Conservation (phyloP, 2,888 invertebrate species). For the Xestia ashworthii region DNA sequence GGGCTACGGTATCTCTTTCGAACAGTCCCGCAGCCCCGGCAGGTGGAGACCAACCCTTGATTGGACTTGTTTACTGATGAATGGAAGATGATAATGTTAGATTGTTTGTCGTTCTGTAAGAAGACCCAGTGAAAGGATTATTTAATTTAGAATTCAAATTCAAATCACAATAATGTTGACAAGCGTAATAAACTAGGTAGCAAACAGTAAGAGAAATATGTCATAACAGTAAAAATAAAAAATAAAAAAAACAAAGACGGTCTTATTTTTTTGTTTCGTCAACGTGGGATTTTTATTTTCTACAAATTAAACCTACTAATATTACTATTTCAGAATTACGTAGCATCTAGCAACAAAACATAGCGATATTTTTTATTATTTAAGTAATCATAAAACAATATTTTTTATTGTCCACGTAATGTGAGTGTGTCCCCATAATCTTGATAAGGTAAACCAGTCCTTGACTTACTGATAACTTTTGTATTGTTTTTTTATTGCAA, state of each 20-base stretch:
- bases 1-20: too few species aligned
- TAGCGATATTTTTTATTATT: constrained; percentile 19
- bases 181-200: neutral
- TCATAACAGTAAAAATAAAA: neutral
- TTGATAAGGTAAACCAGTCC: constrained; percentile 32
- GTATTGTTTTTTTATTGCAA: constrained; percentile 13
- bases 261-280: neutral
- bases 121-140: too few species aligned
- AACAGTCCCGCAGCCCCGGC: too few species aligned
- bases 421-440: constrained; percentile 11
- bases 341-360: neutral
- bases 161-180: neutral
- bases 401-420: constrained; percentile 18
- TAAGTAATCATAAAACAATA: constrained; percentile 13
- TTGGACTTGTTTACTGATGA: too few species aligned
- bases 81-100: too few species aligned
- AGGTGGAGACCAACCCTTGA: too few species aligned
- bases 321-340: neutral
- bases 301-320: neutral
- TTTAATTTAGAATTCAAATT: too few species aligned
- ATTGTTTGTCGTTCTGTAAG: too few species aligned
- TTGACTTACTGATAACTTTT: constrained; percentile 35
- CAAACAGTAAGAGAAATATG: neutral
- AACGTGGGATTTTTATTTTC: neutral
- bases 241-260: neutral